Evolutionary conservation across 2,797 vertebrate genomes (phyloP).

Genomic region (Thaleichthys pacificus): DNA sequence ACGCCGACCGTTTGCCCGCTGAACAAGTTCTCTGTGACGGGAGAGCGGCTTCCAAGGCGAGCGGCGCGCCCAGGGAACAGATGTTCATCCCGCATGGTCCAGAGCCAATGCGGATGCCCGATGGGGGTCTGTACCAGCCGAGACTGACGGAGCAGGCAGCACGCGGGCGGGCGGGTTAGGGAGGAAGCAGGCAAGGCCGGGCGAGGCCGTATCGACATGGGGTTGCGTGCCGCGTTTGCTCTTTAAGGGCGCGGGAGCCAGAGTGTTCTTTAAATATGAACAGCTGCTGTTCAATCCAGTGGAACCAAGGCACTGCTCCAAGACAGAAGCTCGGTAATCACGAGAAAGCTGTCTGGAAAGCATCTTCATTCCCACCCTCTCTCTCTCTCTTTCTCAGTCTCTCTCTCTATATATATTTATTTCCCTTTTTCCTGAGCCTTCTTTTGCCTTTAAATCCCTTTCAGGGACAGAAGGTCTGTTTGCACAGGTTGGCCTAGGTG

Average conservation of each 20-base stretch:
- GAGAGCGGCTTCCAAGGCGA: neutral
- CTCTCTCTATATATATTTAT: neutral
- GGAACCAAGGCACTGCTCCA: slow-evolving; percentile 41
- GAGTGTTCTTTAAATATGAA: slow-evolving; percentile 56
- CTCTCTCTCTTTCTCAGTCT: neutral
- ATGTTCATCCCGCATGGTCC: slow-evolving; percentile 28
- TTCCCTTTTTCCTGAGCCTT: neutral
- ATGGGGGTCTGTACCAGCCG: neutral
- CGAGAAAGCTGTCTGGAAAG: slow-evolving; percentile 35
- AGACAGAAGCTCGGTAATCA: slow-evolving; percentile 43
- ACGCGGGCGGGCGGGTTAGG: neutral
- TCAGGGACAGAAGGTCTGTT: neutral
- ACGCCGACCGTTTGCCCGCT: neutral
- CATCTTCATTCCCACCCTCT: neutral
- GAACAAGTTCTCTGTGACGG: slow-evolving; percentile 13
- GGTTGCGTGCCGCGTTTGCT: slow-evolving; percentile 27
- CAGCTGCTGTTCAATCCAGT: slow-evolving; percentile 47
- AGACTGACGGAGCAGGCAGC: neutral
- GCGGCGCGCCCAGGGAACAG: slow-evolving; percentile 20
- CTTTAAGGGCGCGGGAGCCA: slow-evolving; percentile 41
- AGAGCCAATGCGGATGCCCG: slow-evolving; percentile 21
- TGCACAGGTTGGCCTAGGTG: neutral
- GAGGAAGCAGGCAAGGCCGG: too few species aligned
- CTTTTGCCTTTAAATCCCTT: neutral
- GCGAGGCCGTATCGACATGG: neutral